These are phyloP conservation scores for Norana najaformis DNA, from an alignment of 2,888 invertebrate species.

Conservation along the genomic window DNA sequence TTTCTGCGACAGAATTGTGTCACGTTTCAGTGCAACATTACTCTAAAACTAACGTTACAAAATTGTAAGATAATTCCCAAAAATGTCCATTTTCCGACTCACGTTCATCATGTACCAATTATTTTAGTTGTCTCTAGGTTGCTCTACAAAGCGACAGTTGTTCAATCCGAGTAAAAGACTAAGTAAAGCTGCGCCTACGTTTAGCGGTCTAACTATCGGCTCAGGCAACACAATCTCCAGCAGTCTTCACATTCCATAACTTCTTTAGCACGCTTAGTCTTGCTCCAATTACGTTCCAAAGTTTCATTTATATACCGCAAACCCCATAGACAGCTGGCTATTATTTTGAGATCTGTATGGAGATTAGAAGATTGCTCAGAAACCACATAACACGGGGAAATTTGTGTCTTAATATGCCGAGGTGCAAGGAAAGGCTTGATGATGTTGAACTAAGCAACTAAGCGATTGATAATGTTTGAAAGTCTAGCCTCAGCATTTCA, in stretches of 20 bases:
- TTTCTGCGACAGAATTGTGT: not conserved
- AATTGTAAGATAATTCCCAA: not conserved
- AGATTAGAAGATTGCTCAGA: not conserved
- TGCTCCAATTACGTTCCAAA: not conserved
- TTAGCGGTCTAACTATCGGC: not conserved
- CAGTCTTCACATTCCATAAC: not conserved
- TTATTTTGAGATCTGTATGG: not conserved
- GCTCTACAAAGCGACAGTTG: not conserved
- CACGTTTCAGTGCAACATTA: not conserved
- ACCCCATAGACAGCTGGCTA: not conserved
- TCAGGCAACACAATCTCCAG: no score
- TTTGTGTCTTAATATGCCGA: not conserved
- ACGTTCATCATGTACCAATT: not conserved
- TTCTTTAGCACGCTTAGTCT: not conserved
- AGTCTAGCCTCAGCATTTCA: not conserved
- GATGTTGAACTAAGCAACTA: no score
- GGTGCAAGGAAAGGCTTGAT: not conserved
- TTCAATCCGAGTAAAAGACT: not conserved
- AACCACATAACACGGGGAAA: not conserved
- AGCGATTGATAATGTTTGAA: not conserved
- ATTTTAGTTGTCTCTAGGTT: not conserved
- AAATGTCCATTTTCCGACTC: not conserved
- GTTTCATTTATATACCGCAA: not conserved
- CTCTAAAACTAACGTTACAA: no score
- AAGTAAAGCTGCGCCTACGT: not conserved